Percentiles rank a stretch among this genome's conserved stretches.
Conservation (phyloP, 2,888 invertebrate genomes). For the Agrochola lychnidis region DNA sequence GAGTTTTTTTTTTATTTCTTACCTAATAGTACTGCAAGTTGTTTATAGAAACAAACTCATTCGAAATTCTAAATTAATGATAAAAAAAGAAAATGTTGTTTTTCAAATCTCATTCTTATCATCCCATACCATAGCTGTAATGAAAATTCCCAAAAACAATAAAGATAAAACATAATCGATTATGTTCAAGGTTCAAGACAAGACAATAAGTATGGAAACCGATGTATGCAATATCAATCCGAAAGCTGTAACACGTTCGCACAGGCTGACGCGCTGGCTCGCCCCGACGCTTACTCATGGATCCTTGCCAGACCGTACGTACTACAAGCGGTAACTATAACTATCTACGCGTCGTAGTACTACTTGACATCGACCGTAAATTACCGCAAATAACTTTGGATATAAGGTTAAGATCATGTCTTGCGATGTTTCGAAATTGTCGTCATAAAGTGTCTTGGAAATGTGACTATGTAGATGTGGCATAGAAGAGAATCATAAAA, state of each 20-base stretch:
- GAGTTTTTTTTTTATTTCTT: not conserved
- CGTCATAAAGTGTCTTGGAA: not conserved
- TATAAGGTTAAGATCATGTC: constrained; percentile 49
- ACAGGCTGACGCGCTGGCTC: constrained; percentile 79
- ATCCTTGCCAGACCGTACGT: constrained; percentile 81
- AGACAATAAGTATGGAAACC: constrained; percentile 58
- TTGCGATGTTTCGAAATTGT: constrained; percentile 14
- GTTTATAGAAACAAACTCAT: not conserved
- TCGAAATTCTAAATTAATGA: not conserved
- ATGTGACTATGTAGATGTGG: not conserved
- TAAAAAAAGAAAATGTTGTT: too few species aligned
- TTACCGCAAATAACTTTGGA: constrained; percentile 55
- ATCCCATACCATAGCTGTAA: not conserved
- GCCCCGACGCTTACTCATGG: constrained; percentile 79
- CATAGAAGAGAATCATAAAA: not conserved
- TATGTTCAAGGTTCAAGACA: constrained; percentile 40
- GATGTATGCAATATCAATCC: constrained; percentile 71
- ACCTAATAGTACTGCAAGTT: not conserved
- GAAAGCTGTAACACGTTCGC: constrained; percentile 67
- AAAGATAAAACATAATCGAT: constrained; percentile 34
- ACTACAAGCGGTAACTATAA: constrained; percentile 62
- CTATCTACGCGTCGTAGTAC: constrained; percentile 51
- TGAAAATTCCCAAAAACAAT: constrained; percentile 1
- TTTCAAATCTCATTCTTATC: not conserved
- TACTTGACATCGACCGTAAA: constrained; percentile 59